Conservation (phyloP, 35 echinoderm and acorn worm genomes). For the Holothuria glaberrima region DNA sequence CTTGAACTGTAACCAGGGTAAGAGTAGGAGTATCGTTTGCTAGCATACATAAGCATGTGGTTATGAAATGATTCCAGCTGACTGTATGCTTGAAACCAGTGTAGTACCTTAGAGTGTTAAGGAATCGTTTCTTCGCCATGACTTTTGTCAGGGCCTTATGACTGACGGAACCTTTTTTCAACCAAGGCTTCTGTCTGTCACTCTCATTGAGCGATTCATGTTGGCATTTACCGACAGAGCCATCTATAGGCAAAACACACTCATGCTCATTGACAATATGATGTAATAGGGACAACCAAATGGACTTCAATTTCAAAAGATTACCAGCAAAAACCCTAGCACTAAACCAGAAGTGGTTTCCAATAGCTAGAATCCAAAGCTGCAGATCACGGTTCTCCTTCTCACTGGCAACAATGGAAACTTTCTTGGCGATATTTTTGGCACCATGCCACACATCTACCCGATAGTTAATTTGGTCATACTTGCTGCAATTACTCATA, state of each 20-base stretch:
- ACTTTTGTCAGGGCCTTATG: slow-evolving; percentile 41
- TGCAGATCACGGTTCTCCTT: slow-evolving; percentile 1
- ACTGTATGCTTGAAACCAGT: slow-evolving; percentile 40
- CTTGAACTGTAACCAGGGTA: background rate
- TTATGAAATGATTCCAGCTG: slow-evolving; percentile 52
- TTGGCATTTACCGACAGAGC: background rate
- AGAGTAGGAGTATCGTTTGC: slow-evolving; percentile 11
- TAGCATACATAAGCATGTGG: slow-evolving; percentile 46
- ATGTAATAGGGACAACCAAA: slow-evolving; percentile 27
- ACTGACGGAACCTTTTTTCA: background rate
- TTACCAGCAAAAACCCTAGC: slow-evolving; percentile 5
- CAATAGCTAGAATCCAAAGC: slow-evolving; percentile 41
- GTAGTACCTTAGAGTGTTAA: slow-evolving; percentile 51
- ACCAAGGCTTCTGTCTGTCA: slow-evolving; percentile 14
- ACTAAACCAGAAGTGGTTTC: slow-evolving; percentile 60
- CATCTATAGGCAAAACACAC: slow-evolving; percentile 37
- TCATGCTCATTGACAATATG: slow-evolving; percentile 61
- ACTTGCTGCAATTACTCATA: slow-evolving; percentile 45
- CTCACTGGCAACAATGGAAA: background rate
- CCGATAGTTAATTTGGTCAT: slow-evolving; percentile 34
- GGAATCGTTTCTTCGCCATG: slow-evolving; percentile 25
- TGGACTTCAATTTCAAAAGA: background rate
- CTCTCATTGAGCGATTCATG: background rate
- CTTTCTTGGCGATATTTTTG: slow-evolving; percentile 53
- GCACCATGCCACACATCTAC: slow-evolving; percentile 62